Base-by-base conservation (phyloP, 2,797 vertebrate species). In the Podargus strigoides region DNA sequence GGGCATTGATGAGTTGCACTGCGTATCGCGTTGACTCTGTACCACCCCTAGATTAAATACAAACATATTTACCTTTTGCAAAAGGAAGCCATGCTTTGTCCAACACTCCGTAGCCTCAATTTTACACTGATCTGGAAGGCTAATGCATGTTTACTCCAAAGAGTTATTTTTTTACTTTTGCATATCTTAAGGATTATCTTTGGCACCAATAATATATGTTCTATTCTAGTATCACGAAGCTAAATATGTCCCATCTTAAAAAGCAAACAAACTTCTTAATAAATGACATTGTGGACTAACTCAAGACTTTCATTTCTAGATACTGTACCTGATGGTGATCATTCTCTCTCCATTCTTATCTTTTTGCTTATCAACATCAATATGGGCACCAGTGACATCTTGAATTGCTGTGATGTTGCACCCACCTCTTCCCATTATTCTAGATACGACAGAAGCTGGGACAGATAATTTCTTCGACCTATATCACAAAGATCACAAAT, bases 351-450 rank as follows among this genome's bases (percentile, higher is more conserved):
- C 99, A 44, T 99, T 99, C 97, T 99, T 99, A 98, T 99, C 99
- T 97, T 99, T 99, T 97, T 99, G 99, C 95, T 99, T 99, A 98
- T 99, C 99, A 84, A 99, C 99, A 7, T 99, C 99, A 94, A 99
- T 99, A 96, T 99, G 99, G 86, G 99, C 99, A 85, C 99, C 99
- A 32, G 99, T 99, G 96, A 99, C 99, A 89, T 99, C 99, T 94
- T 99, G 99, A 97, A 99, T 99, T 74, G 99, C 99, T 67, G 99
- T 99, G 96, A 99, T 99, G 97, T 99, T 99, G 97, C 99, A 99
- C 90, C 99, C 99, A 69, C 99, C 99, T 98, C 99, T 97, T 94
- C 99, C 99, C 99, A 99, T 99, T 98, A 99, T 99, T 94, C 99
- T 98, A 91, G 99, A 99, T 34, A 99, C 99, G 22, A 99, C 99